A percentile compares a stretch with the other conserved stretches of the same genome.
Conservation (phyloP, 2,113 vertebrate species). For the Scolopax mira region DNA sequence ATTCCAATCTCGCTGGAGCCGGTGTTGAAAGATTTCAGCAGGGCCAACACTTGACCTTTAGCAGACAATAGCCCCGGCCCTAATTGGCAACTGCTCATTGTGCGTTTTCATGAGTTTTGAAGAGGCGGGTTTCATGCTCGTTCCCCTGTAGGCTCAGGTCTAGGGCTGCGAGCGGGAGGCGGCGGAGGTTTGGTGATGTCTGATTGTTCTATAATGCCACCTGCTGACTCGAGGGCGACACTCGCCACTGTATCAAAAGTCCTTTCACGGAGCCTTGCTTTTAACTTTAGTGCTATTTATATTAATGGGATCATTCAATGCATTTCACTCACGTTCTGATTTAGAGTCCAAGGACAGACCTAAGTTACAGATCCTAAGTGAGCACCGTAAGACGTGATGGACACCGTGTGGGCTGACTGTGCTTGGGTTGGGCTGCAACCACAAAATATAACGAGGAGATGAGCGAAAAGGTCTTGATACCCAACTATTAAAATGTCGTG, state of each 20-base stretch:
- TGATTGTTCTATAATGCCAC: conserved; percentile 65
- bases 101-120: neutral
- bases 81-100: conserved; percentile 55
- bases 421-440: neutral
- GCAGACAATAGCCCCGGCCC: conserved; percentile 48
- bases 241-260: conserved; percentile 35
- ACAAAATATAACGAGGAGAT: neutral
- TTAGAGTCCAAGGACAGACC: conserved; percentile 36
- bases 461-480: neutral
- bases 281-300: conserved; percentile 54
- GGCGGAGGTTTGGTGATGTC: neutral
- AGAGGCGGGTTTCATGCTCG: conserved; percentile 34
- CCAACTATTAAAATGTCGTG: neutral
- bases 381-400: neutral
- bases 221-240: conserved; percentile 51
- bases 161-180: neutral
- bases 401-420: neutral
- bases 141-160: conserved; percentile 31
- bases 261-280: conserved; percentile 45
- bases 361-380: conserved; percentile 22
- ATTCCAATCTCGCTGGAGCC: neutral
- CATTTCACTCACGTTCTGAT: conserved; percentile 37
- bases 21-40: conserved; percentile 47
- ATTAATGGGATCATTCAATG: conserved; percentile 55
- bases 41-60: conserved; percentile 58